Conservation (phyloP, 2,797 vertebrate genomes). For the Petrocephalus sullivani region DNA sequence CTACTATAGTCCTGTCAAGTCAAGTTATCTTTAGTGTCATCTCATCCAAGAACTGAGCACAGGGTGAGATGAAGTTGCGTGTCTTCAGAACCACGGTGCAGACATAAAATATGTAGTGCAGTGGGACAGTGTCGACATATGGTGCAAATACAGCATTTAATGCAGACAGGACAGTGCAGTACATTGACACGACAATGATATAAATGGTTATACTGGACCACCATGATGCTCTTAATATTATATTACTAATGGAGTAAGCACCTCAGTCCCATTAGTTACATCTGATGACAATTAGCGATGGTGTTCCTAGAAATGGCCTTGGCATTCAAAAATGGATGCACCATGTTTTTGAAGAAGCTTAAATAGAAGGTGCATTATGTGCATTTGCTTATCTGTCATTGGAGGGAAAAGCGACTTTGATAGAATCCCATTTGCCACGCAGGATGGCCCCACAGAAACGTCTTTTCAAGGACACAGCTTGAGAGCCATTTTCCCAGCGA, state of each 20-base stretch:
- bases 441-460: not conserved
- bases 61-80: too few relatives aligned
- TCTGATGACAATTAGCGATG: not conserved
- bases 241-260: not conserved
- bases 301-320: not conserved
- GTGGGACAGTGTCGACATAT: too few relatives aligned
- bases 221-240: not conserved
- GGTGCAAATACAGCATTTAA: too few relatives aligned
- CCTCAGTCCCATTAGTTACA: not conserved
- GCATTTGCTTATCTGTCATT: constrained; percentile 1
- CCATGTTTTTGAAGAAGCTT: not conserved
- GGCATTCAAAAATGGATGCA: not conserved
- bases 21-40: too few relatives aligned
- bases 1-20: too few relatives aligned
- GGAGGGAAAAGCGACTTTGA: not conserved
- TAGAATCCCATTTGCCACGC: constrained; percentile 16
- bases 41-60: too few relatives aligned
- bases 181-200: too few relatives aligned
- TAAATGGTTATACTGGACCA: not conserved
- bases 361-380: constrained; percentile 8
- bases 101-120: too few relatives aligned
- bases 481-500: not conserved
- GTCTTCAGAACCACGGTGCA: too few relatives aligned
- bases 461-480: constrained; percentile 8
- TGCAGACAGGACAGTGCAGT: too few relatives aligned